Evolutionary conservation across 2,797 vertebrate genomes (phyloP).

Genomic region (Tangara arthus): DNA sequence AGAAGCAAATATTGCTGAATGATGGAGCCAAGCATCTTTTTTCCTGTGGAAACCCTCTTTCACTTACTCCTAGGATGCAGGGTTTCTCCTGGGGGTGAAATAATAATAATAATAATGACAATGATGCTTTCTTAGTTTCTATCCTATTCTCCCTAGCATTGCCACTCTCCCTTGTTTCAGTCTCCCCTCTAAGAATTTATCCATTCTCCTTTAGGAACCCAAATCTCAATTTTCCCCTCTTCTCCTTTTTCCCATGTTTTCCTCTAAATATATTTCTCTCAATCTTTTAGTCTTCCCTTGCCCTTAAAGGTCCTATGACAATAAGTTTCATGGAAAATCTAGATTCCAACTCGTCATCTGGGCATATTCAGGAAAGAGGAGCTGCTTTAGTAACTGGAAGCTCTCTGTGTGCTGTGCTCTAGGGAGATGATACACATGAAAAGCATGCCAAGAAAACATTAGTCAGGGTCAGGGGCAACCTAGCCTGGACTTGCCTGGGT

Average conservation of each 20-base stretch:
- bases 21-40: neutral
- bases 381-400: neutral
- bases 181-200: neutral
- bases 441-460: conserved; percentile 16
- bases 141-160: neutral
- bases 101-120: no score
- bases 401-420: neutral
- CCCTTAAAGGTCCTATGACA: neutral
- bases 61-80: neutral
- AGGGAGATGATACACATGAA: neutral
- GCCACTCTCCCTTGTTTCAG: neutral
- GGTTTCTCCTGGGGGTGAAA: neutral
- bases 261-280: neutral
- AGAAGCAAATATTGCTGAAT: neutral
- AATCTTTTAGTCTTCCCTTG: neutral
- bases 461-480: conserved; percentile 20
- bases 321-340: neutral
- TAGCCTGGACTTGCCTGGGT: conserved; percentile 37
- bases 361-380: neutral
- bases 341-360: neutral
- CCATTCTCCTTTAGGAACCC: neutral
- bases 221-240: neutral
- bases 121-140: neutral
- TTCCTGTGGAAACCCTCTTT: neutral
- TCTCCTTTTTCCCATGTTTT: neutral